Evolutionary conservation across 2,113 vertebrate species (phyloP).

Genomic region (Ariopsis seemanni): DNA sequence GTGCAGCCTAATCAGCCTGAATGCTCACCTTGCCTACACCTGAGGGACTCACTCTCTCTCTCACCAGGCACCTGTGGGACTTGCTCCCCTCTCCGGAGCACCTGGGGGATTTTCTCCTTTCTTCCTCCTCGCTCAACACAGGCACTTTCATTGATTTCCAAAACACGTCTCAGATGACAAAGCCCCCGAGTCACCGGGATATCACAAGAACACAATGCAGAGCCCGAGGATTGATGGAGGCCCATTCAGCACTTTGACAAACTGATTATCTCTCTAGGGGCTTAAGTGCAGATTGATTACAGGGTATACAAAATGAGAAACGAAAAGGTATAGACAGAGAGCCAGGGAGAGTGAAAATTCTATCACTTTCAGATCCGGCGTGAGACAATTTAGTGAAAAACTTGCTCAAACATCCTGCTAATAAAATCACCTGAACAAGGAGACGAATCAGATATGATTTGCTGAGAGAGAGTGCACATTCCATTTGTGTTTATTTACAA

Average conservation of each 20-base stretch:
- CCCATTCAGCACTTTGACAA: constrained; percentile 62
- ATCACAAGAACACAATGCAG: constrained; percentile 56
- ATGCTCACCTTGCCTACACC: constrained; percentile 33
- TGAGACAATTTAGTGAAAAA: constrained; percentile 13
- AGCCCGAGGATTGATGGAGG: constrained; percentile 46
- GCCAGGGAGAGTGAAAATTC: constrained; percentile 9
- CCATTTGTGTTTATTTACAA: not conserved
- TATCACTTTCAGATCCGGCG: constrained; percentile 26
- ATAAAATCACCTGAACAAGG: constrained; percentile 19
- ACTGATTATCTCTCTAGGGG: constrained; percentile 61
- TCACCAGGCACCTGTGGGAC: constrained; percentile 37
- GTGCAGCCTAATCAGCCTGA: constrained; percentile 42
- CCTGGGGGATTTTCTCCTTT: constrained; percentile 40
- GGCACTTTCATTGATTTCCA: constrained; percentile 58
- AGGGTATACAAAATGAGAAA: constrained; percentile 45
- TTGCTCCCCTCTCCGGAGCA: constrained; percentile 9
- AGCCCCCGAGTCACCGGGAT: constrained; percentile 40
- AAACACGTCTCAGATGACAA: constrained; percentile 57
- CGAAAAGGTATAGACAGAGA: constrained; percentile 3
- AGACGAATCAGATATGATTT: constrained; percentile 3
- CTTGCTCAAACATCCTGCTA: constrained; percentile 21
- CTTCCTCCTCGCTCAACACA: constrained; percentile 20
- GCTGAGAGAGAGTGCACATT: not conserved
- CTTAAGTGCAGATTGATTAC: constrained; percentile 59
- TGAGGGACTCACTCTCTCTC: not conserved